Evolutionary conservation across 2,113 vertebrate genomes (phyloP).

Genomic region (Spheniscus mendiculus): DNA sequence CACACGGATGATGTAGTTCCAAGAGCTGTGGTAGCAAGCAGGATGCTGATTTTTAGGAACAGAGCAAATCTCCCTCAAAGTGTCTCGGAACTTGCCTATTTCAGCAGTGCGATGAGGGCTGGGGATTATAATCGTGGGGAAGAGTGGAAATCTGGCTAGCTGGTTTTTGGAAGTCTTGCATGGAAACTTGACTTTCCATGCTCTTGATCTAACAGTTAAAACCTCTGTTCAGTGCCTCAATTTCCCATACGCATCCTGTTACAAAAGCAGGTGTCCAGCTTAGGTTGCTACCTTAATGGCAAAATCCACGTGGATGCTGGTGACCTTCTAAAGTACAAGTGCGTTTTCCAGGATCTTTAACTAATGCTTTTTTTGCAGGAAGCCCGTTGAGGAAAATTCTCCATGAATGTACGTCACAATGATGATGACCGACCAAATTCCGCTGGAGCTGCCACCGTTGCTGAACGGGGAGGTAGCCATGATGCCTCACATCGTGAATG

Average conservation of each 20-base stretch:
- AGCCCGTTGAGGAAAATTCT: slow-evolving; percentile 89
- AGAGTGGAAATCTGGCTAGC: not conserved
- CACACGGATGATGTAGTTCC: accelerated
- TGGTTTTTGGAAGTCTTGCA: not conserved
- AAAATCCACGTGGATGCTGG: accelerated
- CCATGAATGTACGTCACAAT: slow-evolving; percentile 99
- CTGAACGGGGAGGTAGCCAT: slow-evolving; percentile 95
- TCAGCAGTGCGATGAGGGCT: not conserved
- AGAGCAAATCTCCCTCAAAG: not conserved
- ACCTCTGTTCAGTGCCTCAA: accelerated
- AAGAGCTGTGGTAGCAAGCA: not conserved
- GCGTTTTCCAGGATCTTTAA: not conserved
- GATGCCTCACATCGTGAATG: slow-evolving; percentile 95
- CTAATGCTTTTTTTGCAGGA: slow-evolving; percentile 76
- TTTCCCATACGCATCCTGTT: accelerated
- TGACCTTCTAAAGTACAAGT: not conserved
- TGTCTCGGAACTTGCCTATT: not conserved
- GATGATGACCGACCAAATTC: slow-evolving; percentile 99
- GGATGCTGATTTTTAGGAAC: not conserved
- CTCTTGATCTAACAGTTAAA: not conserved
- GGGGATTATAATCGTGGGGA: not conserved
- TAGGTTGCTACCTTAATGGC: not conserved
- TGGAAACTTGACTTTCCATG: not conserved
- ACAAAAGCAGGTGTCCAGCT: not conserved
- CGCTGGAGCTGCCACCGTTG: slow-evolving; percentile 94